Conservation (phyloP, 2,113 vertebrate genomes). For the Upupa epops region DNA sequence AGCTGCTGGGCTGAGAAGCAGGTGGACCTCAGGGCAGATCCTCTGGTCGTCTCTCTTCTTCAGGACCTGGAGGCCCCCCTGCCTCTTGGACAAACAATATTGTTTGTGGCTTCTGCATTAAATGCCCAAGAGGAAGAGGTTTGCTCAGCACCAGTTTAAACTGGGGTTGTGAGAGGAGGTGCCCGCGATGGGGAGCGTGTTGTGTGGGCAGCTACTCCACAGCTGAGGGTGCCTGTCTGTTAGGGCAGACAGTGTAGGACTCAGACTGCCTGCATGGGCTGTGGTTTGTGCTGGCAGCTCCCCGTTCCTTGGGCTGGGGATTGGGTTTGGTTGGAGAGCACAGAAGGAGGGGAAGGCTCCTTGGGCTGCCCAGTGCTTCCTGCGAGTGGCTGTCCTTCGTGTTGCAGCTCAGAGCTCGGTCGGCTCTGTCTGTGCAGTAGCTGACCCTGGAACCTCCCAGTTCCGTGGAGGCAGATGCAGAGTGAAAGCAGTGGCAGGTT, state of each 20-base stretch:
- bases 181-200: not conserved
- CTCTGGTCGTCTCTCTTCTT: not conserved
- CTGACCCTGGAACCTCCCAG: not conserved
- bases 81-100: not conserved
- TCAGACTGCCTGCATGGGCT: not conserved
- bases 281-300: not conserved
- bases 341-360: not conserved
- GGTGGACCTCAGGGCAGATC: fast-evolving
- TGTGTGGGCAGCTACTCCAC: not conserved
- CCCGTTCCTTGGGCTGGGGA: not conserved
- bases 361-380: not conserved
- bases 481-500: not conserved
- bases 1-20: not conserved
- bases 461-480: not conserved
- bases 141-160: not conserved
- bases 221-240: not conserved
- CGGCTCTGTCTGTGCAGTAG: not conserved
- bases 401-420: not conserved
- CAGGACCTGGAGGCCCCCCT: not conserved
- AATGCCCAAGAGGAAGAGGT: not conserved
- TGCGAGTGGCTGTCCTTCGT: not conserved
- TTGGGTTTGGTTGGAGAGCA: not conserved
- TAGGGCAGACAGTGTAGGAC: not conserved
- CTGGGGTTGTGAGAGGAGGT: not conserved
- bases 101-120: not conserved